Evolutionary conservation across 2,113 vertebrate genomes (phyloP).

Genomic region (Carassius auratus): DNA sequence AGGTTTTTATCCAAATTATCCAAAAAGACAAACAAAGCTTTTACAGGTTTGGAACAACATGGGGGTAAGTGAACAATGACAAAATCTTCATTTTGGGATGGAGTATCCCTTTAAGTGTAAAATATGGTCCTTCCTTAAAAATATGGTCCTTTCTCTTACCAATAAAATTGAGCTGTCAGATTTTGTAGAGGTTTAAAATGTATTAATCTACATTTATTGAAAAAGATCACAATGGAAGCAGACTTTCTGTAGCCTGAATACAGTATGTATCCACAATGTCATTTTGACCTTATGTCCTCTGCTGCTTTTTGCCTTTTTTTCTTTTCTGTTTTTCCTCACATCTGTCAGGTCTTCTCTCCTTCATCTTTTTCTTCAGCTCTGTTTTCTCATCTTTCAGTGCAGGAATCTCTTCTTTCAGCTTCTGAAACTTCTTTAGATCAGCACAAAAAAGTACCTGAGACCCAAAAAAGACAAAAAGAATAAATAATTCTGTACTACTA

Average conservation of each 20-base stretch:
- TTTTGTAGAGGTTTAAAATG: neutral
- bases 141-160: neutral
- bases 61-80: no score
- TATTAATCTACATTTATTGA: neutral
- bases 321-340: conserved; percentile 39
- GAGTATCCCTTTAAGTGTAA: neutral
- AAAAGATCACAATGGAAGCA: neutral
- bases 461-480: conserved; percentile 5
- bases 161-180: neutral
- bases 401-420: conserved; percentile 60
- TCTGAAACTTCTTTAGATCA: conserved; percentile 83
- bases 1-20: no score
- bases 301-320: conserved; percentile 51
- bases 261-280: conserved; percentile 32
- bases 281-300: conserved; percentile 42
- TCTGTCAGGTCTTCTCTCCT: neutral
- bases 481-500: neutral
- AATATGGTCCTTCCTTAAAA: neutral
- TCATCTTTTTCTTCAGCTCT: conserved; percentile 12
- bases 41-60: no score
- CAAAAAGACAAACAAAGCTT: no score
- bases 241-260: neutral
- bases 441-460: conserved; percentile 89
- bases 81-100: no score
- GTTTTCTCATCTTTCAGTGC: conserved; percentile 57